Evolutionary conservation across 2,113 vertebrate species (phyloP).

Genomic region (Clupea harengus): DNA sequence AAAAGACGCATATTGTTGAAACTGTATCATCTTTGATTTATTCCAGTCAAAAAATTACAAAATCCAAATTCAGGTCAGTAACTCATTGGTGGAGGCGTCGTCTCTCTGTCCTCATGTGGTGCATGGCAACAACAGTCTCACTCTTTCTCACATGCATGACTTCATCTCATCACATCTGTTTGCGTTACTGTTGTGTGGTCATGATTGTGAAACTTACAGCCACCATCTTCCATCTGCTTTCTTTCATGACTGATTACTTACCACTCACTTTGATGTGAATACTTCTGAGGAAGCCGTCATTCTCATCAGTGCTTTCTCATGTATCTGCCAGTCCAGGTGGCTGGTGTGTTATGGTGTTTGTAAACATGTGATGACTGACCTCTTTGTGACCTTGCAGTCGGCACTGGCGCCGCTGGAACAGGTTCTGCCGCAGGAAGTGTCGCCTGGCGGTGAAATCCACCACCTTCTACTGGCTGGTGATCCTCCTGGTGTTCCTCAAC

Average conservation of each 20-base stretch:
- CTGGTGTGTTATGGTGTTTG: not conserved
- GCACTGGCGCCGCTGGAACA: conserved; percentile 96
- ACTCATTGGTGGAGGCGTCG: conserved; percentile 16
- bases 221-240: not conserved
- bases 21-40: conserved; percentile 54
- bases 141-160: conserved; percentile 11
- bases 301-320: not conserved
- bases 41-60: conserved; percentile 94
- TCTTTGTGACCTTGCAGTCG: conserved; percentile 70
- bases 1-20: conserved; percentile 21
- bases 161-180: conserved; percentile 21
- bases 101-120: conserved; percentile 21
- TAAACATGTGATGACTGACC: not conserved
- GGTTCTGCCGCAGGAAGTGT: conserved; percentile 90
- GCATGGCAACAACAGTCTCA: conserved; percentile 6
- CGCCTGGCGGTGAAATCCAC: conserved; percentile 95
- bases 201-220: not conserved
- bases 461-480: conserved; percentile 97
- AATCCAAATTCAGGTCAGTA: conserved; percentile 98
- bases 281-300: not conserved
- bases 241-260: not conserved
- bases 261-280: not conserved
- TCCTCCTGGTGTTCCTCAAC: conserved; percentile 97
- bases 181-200: not conserved
- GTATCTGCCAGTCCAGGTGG: not conserved